Evolutionary conservation across 2,113 vertebrate species (phyloP).

Genomic region (Lampris incognitus): DNA sequence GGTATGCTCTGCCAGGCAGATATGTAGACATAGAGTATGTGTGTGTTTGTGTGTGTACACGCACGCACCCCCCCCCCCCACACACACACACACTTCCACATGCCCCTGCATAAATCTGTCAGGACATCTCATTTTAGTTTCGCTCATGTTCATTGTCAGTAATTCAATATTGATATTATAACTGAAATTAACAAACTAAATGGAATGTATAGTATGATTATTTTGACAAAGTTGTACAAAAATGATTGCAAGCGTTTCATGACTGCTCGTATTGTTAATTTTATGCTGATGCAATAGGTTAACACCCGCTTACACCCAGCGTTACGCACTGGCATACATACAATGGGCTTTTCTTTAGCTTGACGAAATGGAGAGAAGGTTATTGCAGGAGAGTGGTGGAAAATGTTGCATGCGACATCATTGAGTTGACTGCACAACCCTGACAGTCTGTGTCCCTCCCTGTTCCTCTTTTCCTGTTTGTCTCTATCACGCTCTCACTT

Average conservation of each 20-base stretch:
- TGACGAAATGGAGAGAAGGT: slow-evolving; percentile 52
- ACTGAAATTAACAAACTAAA: too few relatives aligned
- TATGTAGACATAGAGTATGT: neutral
- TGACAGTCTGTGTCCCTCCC: slow-evolving; percentile 40
- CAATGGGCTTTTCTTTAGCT: slow-evolving; percentile 56
- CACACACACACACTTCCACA: neutral
- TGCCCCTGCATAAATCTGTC: neutral
- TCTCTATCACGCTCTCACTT: slow-evolving; percentile 44
- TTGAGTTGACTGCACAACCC: slow-evolving; percentile 45
- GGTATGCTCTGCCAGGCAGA: slow-evolving; percentile 75
- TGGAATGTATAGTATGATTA: too few relatives aligned
- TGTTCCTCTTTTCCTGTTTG: slow-evolving; percentile 32
- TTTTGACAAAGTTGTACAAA: too few relatives aligned
- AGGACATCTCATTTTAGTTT: too few relatives aligned
- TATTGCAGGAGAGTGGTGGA: slow-evolving; percentile 66
- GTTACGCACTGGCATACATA: slow-evolving; percentile 55
- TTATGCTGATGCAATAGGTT: slow-evolving; percentile 42
- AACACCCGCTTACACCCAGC: slow-evolving; percentile 48
- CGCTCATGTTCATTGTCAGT: too few relatives aligned
- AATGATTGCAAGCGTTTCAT: neutral
- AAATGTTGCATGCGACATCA: slow-evolving; percentile 62
- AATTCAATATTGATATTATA: too few relatives aligned
- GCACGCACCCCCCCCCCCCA: neutral
- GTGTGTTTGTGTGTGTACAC: neutral
- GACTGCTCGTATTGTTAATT: slow-evolving; percentile 25